Evolutionary conservation across 64 coral and sea anemone species (phyloP).

Genomic region (Acropora tenuis): DNA sequence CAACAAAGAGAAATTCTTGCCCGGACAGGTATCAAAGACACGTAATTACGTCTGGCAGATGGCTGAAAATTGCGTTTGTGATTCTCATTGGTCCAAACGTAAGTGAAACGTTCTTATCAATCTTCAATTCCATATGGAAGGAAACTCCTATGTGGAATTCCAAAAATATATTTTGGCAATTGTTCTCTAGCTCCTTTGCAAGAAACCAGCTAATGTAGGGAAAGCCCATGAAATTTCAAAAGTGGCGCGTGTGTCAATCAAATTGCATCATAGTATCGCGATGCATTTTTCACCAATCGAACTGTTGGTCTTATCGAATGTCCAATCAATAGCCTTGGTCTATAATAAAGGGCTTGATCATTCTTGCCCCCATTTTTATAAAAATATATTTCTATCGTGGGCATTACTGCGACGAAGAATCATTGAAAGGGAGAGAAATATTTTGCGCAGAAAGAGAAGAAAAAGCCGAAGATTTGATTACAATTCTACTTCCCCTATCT

Average conservation of each 20-base stretch:
- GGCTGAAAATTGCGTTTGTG: not conserved
- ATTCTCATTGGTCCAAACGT: not conserved
- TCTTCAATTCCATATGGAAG: not conserved
- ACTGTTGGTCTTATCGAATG: not conserved
- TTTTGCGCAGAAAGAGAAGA: not conserved
- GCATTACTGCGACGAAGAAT: not conserved
- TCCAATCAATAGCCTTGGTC: constrained; percentile 18
- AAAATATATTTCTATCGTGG: not conserved
- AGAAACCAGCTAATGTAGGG: not conserved
- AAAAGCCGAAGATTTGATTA: not conserved
- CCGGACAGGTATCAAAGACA: not conserved
- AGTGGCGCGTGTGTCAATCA: constrained; percentile 16
- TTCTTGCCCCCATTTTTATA: not conserved
- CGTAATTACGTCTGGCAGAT: not conserved
- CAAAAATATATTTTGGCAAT: not conserved
- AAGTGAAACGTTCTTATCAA: too few relatives aligned
- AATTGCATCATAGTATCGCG: not conserved
- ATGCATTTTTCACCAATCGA: not conserved
- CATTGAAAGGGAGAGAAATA: not conserved
- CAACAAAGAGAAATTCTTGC: constrained; percentile 4
- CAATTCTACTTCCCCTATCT: not conserved
- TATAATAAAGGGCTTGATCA: constrained; percentile 16
- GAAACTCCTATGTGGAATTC: not conserved
- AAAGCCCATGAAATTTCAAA: constrained; percentile 18
- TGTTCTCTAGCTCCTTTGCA: not conserved